These are phyloP conservation scores for Percina caprodes DNA, from an alignment of 2,113 vertebrate genomes.

Conservation along the genomic window DNA sequence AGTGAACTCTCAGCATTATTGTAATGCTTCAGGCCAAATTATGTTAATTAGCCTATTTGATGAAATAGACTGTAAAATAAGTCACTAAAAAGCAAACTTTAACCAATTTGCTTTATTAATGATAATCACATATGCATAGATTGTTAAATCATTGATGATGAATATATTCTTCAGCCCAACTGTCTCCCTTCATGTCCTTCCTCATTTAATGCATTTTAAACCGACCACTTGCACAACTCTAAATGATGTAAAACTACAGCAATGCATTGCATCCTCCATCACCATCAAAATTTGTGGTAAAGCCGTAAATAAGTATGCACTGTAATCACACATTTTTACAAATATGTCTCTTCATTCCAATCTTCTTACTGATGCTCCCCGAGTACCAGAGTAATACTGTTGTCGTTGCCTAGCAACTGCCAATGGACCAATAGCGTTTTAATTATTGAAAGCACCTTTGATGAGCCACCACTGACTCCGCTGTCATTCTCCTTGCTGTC, in stretches of 20 bases:
- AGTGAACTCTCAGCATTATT: background rate
- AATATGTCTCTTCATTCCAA: conserved; percentile 44
- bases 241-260: conserved; percentile 15
- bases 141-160: background rate
- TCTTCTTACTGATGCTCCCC: conserved; percentile 53
- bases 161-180: background rate
- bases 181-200: background rate
- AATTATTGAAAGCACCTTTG: conserved; percentile 71
- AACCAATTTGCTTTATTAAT: background rate
- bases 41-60: background rate
- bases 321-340: conserved; percentile 31
- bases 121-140: background rate
- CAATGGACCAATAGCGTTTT: conserved; percentile 63
- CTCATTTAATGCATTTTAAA: conserved; percentile 10
- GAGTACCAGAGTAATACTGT: conserved; percentile 67
- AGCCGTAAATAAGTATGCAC: background rate
- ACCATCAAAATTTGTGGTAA: background rate
- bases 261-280: background rate
- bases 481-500: conserved; percentile 7
- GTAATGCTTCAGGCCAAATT: background rate
- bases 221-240: background rate
- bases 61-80: background rate
- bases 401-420: conserved; percentile 84
- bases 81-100: background rate
- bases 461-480: conserved; percentile 18